phyloP scores from a whole-genome alignment of 2,113 vertebrate genomes.

The Mionectes macconnelli region DNA sequence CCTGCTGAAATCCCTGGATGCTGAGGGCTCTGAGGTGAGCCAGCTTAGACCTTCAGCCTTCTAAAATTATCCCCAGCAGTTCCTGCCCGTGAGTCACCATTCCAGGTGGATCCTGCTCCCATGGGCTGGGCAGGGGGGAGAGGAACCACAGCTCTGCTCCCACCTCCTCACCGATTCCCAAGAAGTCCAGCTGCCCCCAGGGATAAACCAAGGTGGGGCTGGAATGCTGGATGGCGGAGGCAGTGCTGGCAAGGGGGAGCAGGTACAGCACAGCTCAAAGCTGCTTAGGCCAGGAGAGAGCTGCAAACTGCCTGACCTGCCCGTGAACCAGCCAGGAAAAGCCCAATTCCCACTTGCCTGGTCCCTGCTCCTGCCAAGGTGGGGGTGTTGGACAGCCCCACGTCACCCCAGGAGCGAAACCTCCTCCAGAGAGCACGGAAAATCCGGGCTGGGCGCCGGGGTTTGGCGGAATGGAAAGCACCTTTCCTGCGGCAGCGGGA shows the following conservation, averaged over 20 bases:
- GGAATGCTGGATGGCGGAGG: background rate
- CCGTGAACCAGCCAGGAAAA: background rate
- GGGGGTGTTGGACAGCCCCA: background rate
- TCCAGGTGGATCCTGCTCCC: background rate
- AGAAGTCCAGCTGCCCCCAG: rapidly evolving
- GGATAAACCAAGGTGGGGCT: rapidly evolving
- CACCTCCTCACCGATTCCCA: rapidly evolving
- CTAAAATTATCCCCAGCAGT: background rate
- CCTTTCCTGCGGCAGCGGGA: background rate
- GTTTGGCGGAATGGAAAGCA: background rate
- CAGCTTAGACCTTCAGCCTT: background rate
- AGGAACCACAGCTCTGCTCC: background rate
- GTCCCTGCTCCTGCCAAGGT: background rate
- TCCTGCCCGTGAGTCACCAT: background rate
- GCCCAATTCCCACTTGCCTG: background rate
- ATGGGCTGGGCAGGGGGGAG: background rate
- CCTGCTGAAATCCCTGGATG: background rate
- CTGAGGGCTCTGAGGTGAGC: background rate
- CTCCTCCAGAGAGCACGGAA: background rate
- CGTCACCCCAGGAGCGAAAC: rapidly evolving
- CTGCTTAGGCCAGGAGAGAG: background rate
- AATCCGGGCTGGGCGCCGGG: background rate
- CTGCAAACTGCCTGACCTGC: background rate
- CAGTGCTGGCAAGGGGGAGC: background rate
- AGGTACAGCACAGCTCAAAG: background rate